Conservation (phyloP, 2,888 invertebrate species). For the Pollenia amentaria region DNA sequence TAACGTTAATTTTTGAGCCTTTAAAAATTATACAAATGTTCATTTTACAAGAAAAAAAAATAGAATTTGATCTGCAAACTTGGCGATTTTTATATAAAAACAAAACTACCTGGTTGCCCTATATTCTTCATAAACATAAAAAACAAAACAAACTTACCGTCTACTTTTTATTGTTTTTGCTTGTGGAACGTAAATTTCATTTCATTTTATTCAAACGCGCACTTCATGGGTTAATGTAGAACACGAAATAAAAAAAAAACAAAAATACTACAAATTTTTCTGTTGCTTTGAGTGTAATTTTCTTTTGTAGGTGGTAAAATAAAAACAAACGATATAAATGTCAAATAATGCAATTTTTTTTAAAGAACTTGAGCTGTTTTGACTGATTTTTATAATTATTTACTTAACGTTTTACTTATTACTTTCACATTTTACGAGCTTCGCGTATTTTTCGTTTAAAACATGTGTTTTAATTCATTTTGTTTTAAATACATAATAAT, state of each 20-base stretch:
- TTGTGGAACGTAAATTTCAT: slow-evolving; percentile 43
- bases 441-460: slow-evolving; percentile 37
- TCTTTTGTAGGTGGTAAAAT: slow-evolving; percentile 50
- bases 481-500: neutral
- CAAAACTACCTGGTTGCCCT: neutral
- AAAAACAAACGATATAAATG: slow-evolving; percentile 36
- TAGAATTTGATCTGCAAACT: too few species aligned
- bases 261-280: slow-evolving; percentile 16
- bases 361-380: neutral
- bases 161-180: neutral
- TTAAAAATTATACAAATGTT: too few species aligned
- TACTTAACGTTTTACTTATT: slow-evolving; percentile 1
- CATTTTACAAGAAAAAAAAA: too few species aligned
- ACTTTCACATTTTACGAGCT: neutral
- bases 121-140: neutral
- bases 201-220: neutral
- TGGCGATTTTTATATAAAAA: too few species aligned
- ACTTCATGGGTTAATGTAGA: slow-evolving; percentile 43
- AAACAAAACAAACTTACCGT: slow-evolving; percentile 42
- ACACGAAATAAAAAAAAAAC: neutral
- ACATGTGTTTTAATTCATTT: slow-evolving; percentile 49
- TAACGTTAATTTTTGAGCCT: too few species aligned
- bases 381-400: neutral
- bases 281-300: neutral
- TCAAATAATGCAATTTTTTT: slow-evolving; percentile 36